Conservation (phyloP, 2,888 invertebrate species). For the Philhelius pedissequus region DNA sequence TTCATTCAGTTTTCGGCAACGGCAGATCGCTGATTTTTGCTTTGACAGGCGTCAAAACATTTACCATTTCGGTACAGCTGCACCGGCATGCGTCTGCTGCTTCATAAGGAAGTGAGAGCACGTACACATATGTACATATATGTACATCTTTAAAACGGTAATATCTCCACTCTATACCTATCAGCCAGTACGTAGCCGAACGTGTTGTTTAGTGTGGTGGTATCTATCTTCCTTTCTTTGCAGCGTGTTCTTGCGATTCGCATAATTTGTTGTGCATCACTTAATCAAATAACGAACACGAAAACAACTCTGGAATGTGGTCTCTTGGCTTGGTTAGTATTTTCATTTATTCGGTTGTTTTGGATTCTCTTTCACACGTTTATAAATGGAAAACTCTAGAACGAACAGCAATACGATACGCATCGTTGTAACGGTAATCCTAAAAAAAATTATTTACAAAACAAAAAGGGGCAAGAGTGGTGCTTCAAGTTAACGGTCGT, state of each 20-base stretch:
- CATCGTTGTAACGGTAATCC: conserved; percentile 58
- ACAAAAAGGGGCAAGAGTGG: neutral
- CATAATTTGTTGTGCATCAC: neutral
- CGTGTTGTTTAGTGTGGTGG: neutral
- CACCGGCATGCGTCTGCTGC: conserved; percentile 7
- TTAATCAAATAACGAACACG: conserved; percentile 10
- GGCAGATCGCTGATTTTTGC: neutral
- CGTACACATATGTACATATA: neutral
- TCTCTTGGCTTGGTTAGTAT: conserved; percentile 39
- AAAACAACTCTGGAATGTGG: conserved; percentile 13
- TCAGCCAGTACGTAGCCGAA: too few relatives aligned
- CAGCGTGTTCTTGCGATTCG: conserved; percentile 11
- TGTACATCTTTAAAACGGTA: conserved; percentile 30
- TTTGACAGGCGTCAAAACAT: neutral
- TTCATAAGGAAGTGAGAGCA: conserved; percentile 53
- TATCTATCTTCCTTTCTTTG: neutral
- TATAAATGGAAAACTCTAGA: conserved; percentile 42
- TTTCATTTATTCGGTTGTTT: conserved; percentile 38
- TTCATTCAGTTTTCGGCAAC: neutral
- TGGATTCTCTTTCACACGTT: neutral
- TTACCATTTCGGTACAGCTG: neutral
- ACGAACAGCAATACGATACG: too few relatives aligned
- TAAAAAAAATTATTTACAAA: neutral
- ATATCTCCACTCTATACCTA: too few relatives aligned
- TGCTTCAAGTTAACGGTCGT: neutral